Percentiles rank a stretch among this genome's conserved stretches.
Conservation (phyloP, 2,888 invertebrate genomes). For the Chymomyza procnemis region DNA sequence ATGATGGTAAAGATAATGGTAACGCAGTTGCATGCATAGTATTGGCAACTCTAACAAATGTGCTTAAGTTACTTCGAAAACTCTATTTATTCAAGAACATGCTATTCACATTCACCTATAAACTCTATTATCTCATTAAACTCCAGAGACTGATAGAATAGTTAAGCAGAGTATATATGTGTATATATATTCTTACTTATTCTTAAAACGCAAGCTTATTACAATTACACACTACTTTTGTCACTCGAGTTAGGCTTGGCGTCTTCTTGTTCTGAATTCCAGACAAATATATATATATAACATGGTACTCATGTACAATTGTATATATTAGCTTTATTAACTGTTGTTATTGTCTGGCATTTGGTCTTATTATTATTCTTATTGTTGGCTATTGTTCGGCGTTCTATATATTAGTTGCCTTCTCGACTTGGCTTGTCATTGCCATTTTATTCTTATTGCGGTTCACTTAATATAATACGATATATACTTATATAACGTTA, state of each 20-base stretch:
- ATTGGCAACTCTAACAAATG: too few species aligned
- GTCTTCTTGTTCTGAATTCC: constrained; percentile 31
- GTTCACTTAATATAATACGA: constrained; percentile 39
- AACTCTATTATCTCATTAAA: too few species aligned
- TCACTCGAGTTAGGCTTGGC: constrained; percentile 39
- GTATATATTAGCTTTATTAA: not conserved
- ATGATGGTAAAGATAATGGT: too few species aligned
- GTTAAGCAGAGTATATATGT: too few species aligned
- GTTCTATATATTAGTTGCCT: constrained; percentile 8
- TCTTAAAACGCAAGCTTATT: constrained; percentile 34
- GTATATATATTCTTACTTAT: too few species aligned
- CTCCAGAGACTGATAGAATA: too few species aligned
- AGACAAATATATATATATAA: constrained; percentile 24
- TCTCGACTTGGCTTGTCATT: constrained; percentile 26
- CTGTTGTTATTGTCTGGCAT: not conserved
- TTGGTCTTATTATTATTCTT: constrained; percentile 6
- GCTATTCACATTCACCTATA: too few species aligned
- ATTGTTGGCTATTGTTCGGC: constrained; percentile 11
- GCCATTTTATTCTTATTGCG: constrained; percentile 25
- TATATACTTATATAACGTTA: constrained; percentile 41
- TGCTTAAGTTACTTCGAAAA: too few species aligned
- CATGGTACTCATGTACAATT: constrained; percentile 18
- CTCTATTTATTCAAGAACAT: too few species aligned
- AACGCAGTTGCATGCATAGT: too few species aligned
- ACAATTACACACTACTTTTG: constrained; percentile 59